Evolutionary conservation across 1,140 invertebrate species (phyloP).

Genomic region (Asbolus verrucosus): DNA sequence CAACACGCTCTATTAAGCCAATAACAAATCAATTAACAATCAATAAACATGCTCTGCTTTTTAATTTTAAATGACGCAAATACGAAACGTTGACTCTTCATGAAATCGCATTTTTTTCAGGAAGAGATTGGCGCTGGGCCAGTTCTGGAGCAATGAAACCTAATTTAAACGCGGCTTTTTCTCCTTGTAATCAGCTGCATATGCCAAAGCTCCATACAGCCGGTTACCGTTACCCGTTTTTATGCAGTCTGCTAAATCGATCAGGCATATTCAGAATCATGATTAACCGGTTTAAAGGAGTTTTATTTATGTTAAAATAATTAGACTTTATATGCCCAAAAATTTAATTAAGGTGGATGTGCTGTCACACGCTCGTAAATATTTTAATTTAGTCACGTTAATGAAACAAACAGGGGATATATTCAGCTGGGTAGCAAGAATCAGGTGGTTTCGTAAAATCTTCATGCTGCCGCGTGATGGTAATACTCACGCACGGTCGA

Average conservation of each 20-base stretch:
- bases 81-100: background rate
- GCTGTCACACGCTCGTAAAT: slow-evolving; percentile 1
- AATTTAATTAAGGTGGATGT: slow-evolving; percentile 22
- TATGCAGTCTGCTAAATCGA: slow-evolving; percentile 33
- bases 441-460: slow-evolving; percentile 22
- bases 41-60: background rate
- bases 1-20: background rate
- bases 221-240: slow-evolving; percentile 25
- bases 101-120: slow-evolving; percentile 19
- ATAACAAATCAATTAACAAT: slow-evolving; percentile 11
- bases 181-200: slow-evolving; percentile 35
- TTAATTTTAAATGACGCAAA: background rate
- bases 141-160: slow-evolving; percentile 31
- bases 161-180: slow-evolving; percentile 37
- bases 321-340: slow-evolving; percentile 16
- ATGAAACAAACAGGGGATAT: slow-evolving; percentile 15
- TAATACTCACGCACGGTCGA: slow-evolving; percentile 20
- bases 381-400: slow-evolving; percentile 18
- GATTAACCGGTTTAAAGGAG: slow-evolving; percentile 35
- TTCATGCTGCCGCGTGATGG: slow-evolving; percentile 18
- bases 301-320: slow-evolving; percentile 8
- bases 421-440: background rate
- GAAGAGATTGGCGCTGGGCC: slow-evolving; percentile 16
- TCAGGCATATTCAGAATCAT: slow-evolving; percentile 29
- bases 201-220: slow-evolving; percentile 27